phyloP scores from a whole-genome alignment of 2,888 invertebrate species.

The Eristalis intricaria region DNA sequence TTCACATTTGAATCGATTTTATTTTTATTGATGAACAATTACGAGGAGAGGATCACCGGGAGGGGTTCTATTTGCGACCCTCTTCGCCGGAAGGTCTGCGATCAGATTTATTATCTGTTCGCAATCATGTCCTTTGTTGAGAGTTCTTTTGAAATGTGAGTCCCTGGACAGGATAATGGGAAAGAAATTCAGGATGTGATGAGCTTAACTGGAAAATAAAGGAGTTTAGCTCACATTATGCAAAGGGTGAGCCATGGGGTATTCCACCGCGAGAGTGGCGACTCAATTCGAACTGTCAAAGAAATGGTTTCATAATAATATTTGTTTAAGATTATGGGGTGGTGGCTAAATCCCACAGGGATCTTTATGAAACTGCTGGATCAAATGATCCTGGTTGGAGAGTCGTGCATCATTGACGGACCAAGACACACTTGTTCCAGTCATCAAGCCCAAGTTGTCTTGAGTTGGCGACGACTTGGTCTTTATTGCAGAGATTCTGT shows the following conservation, averaged over 20 bases:
- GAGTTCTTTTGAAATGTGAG: no score
- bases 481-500: no score
- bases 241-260: no score
- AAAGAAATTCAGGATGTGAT: background rate
- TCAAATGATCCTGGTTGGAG: no score
- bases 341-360: no score
- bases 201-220: background rate
- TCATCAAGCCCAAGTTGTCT: no score
- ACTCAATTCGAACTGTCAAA: background rate
- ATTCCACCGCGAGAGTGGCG: background rate
- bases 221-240: background rate
- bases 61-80: background rate
- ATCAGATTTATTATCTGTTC: background rate
- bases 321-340: no score
- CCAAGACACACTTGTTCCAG: no score
- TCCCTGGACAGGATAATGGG: background rate
- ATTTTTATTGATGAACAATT: conserved; percentile 13
- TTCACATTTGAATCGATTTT: conserved; percentile 13
- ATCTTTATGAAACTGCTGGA: no score
- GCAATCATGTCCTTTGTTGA: background rate
- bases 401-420: no score
- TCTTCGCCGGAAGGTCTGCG: background rate
- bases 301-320: no score
- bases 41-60: background rate
- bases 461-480: no score